Conservation (phyloP, 2,797 vertebrate species). For the Mionectes olivaceus region DNA sequence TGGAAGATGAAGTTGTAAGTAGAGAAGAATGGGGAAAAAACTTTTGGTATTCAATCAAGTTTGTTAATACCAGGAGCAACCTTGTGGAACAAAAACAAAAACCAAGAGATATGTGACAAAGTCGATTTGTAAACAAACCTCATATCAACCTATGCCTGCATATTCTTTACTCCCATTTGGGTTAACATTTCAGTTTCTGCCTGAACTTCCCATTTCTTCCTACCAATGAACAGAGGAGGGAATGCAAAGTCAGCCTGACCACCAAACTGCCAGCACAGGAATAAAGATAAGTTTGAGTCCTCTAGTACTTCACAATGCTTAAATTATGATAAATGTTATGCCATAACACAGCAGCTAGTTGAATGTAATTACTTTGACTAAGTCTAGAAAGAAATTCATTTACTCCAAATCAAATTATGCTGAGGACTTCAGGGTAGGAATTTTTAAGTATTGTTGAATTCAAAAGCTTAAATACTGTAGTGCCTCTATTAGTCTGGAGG, state of each 20-base stretch:
- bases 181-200: neutral
- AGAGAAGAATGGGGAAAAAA: neutral
- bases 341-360: neutral
- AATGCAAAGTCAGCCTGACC: neutral
- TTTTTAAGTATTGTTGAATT: neutral
- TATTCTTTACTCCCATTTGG: neutral
- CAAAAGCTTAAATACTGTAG: neutral
- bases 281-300: conserved; percentile 44
- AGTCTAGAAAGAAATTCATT: conserved; percentile 36
- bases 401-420: conserved; percentile 36
- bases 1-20: neutral
- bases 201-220: neutral
- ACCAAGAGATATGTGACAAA: accelerated
- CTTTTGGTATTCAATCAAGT: neutral
- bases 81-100: neutral
- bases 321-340: conserved; percentile 50
- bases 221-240: neutral
- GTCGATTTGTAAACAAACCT: neutral
- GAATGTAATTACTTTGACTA: conserved; percentile 36
- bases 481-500: neutral
- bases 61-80: neutral
- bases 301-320: neutral
- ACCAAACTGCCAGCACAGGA: neutral
- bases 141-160: accelerated
- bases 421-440: neutral